phyloP scores from a whole-genome alignment of 2,888 invertebrate genomes.

The Acrobasis consociella region DNA sequence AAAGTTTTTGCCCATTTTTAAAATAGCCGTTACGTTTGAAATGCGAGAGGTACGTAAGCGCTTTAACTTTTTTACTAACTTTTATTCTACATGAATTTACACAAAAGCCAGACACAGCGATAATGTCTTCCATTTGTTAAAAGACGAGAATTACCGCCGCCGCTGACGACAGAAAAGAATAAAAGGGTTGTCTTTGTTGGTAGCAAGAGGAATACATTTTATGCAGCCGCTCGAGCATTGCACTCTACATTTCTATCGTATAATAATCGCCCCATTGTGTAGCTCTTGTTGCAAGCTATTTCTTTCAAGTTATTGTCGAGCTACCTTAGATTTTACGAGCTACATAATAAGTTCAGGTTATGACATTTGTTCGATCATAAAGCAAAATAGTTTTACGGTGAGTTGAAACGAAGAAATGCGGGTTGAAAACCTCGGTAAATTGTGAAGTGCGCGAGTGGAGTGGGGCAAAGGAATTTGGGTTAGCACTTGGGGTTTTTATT shows the following conservation, averaged over 20 bases:
- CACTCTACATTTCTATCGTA: conserved; percentile 53
- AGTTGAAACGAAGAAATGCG: conserved; percentile 25
- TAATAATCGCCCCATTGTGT: conserved; percentile 62
- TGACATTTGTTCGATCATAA: conserved; percentile 28
- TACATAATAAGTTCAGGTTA: conserved; percentile 35
- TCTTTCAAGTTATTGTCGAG: conserved; percentile 41
- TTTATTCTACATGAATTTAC: conserved; percentile 75
- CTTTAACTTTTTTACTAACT: conserved; percentile 69
- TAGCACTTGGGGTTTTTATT: conserved; percentile 34
- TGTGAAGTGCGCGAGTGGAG: conserved; percentile 22
- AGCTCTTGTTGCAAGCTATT: conserved; percentile 44
- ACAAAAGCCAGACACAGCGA: conserved; percentile 73
- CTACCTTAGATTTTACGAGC: conserved; percentile 41
- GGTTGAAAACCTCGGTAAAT: conserved; percentile 23
- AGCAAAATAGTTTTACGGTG: conserved; percentile 27
- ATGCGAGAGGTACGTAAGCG: conserved; percentile 61
- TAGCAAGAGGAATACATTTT: conserved; percentile 67
- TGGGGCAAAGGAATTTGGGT: conserved; percentile 32
- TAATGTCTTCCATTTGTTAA: conserved; percentile 79
- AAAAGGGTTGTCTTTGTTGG: conserved; percentile 71
- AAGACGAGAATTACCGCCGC: conserved; percentile 71
- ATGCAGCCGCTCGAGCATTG: conserved; percentile 56
- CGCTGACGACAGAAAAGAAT: conserved; percentile 70
- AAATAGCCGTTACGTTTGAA: conserved; percentile 64
- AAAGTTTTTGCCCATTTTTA: conserved; percentile 54